These are phyloP conservation scores for Hipposideros armiger DNA, from an alignment of 2,113 vertebrate species.

Conservation along the genomic window DNA sequence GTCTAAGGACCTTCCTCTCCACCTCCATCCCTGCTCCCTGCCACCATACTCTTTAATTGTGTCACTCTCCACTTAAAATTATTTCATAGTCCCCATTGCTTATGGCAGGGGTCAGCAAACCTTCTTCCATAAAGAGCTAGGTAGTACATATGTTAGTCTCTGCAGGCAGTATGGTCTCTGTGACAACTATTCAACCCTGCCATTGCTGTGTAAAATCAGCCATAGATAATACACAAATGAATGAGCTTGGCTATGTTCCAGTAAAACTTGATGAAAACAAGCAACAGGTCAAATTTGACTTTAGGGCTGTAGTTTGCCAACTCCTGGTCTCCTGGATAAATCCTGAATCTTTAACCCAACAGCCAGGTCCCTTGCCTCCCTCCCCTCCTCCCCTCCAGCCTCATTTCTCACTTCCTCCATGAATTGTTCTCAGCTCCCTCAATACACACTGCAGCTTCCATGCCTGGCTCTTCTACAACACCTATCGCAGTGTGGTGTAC, in stretches of 20 bases:
- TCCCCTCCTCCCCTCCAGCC: background rate
- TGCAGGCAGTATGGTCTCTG: background rate
- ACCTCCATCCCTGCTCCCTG: background rate
- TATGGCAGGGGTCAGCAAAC: background rate
- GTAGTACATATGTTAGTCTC: background rate
- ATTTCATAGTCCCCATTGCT: background rate
- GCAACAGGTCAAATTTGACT: background rate
- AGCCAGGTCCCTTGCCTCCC: background rate
- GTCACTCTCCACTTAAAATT: background rate
- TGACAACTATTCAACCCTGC: background rate
- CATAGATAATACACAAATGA: background rate
- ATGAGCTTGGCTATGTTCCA: background rate
- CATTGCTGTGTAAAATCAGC: background rate
- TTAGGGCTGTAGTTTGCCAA: background rate
- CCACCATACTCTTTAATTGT: background rate
- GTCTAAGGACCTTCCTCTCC: background rate
- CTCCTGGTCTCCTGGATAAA: background rate
- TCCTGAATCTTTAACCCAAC: background rate
- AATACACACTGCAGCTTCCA: accelerated
- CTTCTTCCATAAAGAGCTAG: background rate
- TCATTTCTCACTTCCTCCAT: background rate
- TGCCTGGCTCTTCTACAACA: background rate
- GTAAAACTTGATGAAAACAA: background rate
- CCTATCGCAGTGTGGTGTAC: background rate
- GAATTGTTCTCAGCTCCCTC: background rate